These are phyloP conservation scores for Gymnocypris eckloni DNA, from an alignment of 2,797 vertebrate species.

Conservation along the genomic window DNA sequence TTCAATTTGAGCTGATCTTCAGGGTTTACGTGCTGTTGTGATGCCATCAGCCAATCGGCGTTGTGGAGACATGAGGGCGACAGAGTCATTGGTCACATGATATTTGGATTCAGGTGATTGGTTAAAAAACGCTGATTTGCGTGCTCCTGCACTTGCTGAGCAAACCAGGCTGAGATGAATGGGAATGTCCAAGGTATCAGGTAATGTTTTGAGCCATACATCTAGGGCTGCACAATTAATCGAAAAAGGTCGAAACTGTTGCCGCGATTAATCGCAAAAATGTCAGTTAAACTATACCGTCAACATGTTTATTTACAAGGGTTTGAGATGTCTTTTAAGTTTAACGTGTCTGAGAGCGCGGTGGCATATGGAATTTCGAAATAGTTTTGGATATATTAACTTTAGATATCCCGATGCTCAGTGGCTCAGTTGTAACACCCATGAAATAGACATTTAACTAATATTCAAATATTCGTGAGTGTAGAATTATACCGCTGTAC, in stretches of 20 bases:
- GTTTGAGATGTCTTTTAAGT: not conserved
- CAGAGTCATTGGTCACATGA: not conserved
- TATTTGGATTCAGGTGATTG: not conserved
- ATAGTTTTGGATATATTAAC: not conserved
- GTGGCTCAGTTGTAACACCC: not conserved
- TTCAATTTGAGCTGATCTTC: not conserved
- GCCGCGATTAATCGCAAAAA: not conserved
- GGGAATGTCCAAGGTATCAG: not conserved
- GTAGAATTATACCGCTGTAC: not conserved
- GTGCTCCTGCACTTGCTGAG: not conserved
- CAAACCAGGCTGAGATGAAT: not conserved
- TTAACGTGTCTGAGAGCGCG: not conserved
- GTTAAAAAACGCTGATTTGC: not conserved
- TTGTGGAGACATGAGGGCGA: not conserved
- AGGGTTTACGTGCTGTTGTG: rapidly evolving
- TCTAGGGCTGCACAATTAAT: not conserved
- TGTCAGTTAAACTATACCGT: not conserved
- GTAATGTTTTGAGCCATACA: not conserved
- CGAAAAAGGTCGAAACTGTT: not conserved
- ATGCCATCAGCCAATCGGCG: constrained; percentile 4
- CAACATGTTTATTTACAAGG: not conserved
- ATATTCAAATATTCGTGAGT: not conserved
- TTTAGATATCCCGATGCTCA: not conserved
- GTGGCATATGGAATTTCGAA: not conserved
- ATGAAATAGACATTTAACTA: not conserved